Evolutionary conservation across 1,140 invertebrate genomes (phyloP).

Genomic region (Cotesia chilonis): DNA sequence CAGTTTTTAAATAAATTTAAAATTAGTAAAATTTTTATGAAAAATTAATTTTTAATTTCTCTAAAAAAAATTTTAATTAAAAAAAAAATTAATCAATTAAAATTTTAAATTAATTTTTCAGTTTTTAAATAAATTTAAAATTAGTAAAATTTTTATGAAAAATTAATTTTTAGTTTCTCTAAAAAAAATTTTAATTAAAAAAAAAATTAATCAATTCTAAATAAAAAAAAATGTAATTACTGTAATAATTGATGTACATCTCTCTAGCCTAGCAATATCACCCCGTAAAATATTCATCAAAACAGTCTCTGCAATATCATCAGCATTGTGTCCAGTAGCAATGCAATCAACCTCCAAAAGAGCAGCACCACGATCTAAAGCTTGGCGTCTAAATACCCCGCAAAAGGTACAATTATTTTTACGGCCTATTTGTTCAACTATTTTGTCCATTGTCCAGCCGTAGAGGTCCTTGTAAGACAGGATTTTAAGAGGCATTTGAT

Average conservation of each 20-base stretch:
- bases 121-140: too few relatives aligned
- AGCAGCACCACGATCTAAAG: conserved; percentile 92
- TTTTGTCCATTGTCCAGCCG: conserved; percentile 99
- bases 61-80: too few relatives aligned
- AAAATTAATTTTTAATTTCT: too few relatives aligned
- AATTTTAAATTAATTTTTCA: too few relatives aligned
- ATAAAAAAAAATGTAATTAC: conserved; percentile 63
- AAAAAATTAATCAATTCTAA: neutral
- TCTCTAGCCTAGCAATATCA: conserved; percentile 90
- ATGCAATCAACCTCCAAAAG: conserved; percentile 90
- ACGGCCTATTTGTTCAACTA: conserved; percentile 92
- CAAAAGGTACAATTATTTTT: conserved; percentile 99
- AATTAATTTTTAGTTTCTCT: too few relatives aligned
- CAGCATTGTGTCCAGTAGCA: conserved; percentile 98
- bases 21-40: too few relatives aligned
- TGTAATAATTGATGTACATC: conserved; percentile 90
- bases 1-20: too few relatives aligned
- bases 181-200: too few relatives aligned
- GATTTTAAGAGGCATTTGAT: conserved; percentile 93
- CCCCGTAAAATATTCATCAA: conserved; percentile 98
- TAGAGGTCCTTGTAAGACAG: conserved; percentile 98
- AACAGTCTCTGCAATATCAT: conserved; percentile 99
- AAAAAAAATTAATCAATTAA: too few relatives aligned
- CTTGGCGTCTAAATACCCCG: conserved; percentile 96
- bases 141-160: too few relatives aligned